A percentile compares a stretch with the other conserved stretches of the same genome.
These are phyloP conservation scores for Aleiodes alternator DNA, from an alignment of 2,888 invertebrate species.

Conservation along the genomic window DNA sequence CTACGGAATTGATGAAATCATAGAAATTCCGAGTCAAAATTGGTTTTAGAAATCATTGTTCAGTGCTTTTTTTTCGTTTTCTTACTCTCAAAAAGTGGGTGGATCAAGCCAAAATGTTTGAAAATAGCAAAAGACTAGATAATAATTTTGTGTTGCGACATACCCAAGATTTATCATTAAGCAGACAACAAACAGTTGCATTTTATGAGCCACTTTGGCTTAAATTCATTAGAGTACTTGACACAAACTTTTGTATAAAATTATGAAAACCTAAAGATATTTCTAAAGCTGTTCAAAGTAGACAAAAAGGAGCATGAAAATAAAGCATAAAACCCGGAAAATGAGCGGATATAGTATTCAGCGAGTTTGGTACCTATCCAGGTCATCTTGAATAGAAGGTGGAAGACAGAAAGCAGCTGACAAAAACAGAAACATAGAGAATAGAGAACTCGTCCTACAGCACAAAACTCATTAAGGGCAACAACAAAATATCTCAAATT, in stretches of 20 bases:
- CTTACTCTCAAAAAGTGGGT: background rate
- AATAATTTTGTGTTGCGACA: slow-evolving; percentile 12
- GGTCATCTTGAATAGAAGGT: slow-evolving; percentile 64
- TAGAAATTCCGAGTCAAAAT: slow-evolving; percentile 56
- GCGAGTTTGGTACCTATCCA: slow-evolving; percentile 69
- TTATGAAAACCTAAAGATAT: slow-evolving; percentile 28
- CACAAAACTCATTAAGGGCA: slow-evolving; percentile 69
- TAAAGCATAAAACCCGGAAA: slow-evolving; percentile 50
- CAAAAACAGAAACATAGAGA: slow-evolving; percentile 22
- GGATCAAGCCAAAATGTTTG: slow-evolving; percentile 12
- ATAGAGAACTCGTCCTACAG: slow-evolving; percentile 37
- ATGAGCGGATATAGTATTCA: slow-evolving; percentile 44
- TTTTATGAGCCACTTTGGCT: background rate
- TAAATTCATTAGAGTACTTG: background rate
- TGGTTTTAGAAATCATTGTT: slow-evolving; percentile 49
- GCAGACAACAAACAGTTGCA: slow-evolving; percentile 7
- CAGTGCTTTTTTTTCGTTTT: too few species aligned
- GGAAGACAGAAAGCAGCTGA: slow-evolving; percentile 41
- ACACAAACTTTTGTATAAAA: slow-evolving; percentile 1
- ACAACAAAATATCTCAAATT: slow-evolving; percentile 60
- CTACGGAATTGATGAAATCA: background rate
- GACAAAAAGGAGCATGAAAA: slow-evolving; percentile 29
- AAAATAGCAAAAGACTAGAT: slow-evolving; percentile 13
- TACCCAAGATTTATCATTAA: slow-evolving; percentile 9
- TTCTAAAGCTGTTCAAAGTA: slow-evolving; percentile 17